Percentiles rank a stretch among this genome's conserved stretches.
phyloP scores from a whole-genome alignment of 2,888 invertebrate genomes.

The Drosophila sordidula region DNA sequence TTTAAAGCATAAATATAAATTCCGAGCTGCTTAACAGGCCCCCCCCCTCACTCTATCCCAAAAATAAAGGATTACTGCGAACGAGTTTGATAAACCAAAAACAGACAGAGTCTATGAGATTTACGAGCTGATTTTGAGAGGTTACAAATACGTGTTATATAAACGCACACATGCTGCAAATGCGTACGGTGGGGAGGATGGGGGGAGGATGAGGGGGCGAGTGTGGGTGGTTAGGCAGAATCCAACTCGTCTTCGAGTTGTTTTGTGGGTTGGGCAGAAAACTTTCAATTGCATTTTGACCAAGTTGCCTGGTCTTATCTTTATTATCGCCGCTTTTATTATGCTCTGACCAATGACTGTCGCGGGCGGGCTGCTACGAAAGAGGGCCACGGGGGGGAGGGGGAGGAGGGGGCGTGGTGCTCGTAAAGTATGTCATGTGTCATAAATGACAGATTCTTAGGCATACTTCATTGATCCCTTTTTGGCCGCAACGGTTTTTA shows the following conservation, averaged over 20 bases:
- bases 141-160: constrained; percentile 6
- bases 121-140: constrained; percentile 7
- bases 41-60: no score
- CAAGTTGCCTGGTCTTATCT: constrained; percentile 71
- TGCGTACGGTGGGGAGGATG: not conserved
- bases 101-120: not conserved
- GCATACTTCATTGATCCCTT: constrained; percentile 79
- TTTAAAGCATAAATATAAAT: constrained; percentile 4
- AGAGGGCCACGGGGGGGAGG: not conserved
- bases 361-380: not conserved
- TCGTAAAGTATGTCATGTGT: constrained; percentile 80
- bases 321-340: constrained; percentile 71
- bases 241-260: constrained; percentile 41
- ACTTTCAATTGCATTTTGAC: constrained; percentile 73
- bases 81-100: not conserved
- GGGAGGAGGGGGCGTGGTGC: constrained; percentile 17
- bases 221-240: not conserved
- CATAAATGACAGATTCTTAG: constrained; percentile 82
- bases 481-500: constrained; percentile 67
- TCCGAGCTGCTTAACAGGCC: not conserved
- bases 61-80: constrained; percentile 1
- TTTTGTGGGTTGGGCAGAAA: constrained; percentile 28
- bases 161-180: not conserved
- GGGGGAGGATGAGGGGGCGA: no score
- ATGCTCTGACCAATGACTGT: constrained; percentile 18